phyloP scores from a whole-genome alignment of 2,797 vertebrate species.

The Argyrosomus regius region DNA sequence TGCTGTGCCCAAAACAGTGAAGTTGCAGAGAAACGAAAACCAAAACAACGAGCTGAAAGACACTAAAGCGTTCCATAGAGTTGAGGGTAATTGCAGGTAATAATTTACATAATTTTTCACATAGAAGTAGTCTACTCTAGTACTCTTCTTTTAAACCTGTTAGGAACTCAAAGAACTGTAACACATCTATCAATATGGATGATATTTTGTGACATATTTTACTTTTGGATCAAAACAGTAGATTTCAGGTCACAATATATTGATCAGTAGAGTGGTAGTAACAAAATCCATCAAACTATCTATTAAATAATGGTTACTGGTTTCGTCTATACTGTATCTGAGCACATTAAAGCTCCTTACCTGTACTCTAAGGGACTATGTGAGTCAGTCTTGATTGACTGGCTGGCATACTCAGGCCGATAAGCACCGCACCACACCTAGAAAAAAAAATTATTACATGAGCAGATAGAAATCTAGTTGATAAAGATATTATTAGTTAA shows the following conservation, averaged over 20 bases:
- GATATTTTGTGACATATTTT: neutral
- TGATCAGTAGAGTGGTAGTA: neutral
- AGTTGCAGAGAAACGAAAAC: neutral
- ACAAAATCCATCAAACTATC: neutral
- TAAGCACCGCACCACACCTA: slow-evolving; percentile 98
- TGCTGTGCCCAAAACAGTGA: neutral
- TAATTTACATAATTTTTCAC: neutral
- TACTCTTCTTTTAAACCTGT: too few species aligned
- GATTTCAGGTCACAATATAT: neutral
- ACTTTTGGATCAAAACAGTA: neutral
- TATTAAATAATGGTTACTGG: neutral
- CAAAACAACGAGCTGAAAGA: neutral
- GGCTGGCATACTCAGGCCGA: slow-evolving; percentile 94
- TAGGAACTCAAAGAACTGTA: neutral
- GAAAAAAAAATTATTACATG: slow-evolving; percentile 6
- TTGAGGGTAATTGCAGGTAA: neutral
- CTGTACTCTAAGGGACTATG: slow-evolving; percentile 98
- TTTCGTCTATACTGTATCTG: neutral
- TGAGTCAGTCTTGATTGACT: slow-evolving; percentile 95
- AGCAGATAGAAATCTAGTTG: neutral
- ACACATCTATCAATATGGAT: neutral
- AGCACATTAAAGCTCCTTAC: slow-evolving; percentile 71
- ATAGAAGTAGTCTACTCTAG: neutral
- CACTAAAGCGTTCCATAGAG: neutral
- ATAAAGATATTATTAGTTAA: slow-evolving; percentile 1